Evolutionary conservation across 2,113 vertebrate genomes (phyloP), one percentile per base, ranked within the genome.

Genomic region (Silurus glanis): DNA sequence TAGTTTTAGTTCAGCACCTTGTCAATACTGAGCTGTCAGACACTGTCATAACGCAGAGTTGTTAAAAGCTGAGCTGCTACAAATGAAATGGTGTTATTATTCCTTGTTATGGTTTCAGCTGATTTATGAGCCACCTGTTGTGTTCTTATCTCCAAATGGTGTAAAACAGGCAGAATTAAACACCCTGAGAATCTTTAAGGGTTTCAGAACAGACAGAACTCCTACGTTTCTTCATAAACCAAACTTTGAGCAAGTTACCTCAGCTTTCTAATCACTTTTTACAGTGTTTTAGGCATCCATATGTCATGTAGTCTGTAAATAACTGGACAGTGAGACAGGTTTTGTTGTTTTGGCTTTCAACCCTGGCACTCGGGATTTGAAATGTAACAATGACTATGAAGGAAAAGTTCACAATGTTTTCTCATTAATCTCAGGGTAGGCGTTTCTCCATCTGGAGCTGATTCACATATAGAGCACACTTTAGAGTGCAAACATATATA

Each of bases 1-100:
- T 28, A 9, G 58, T 37, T 74, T 86, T 82, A 64, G 53, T 64
- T 69, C 55, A 79, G 55, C 62, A n/a, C 37, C 37, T 37, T 37
- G 84, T 83, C 45, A 28, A 76, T 83, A 82, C 61, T 19, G 28
- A 64, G 71, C 45, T 83, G 81, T 85, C 47, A 83, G 28, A 88
- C 82, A 67, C 17, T 16, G 8, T n/a, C 23, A 37, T 75, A 72
- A 84, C 19, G 21, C 72, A 66, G n/a, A 53, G n/a, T 67, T 67
- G 4, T n/a, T 37, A 78, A 85, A 76, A 85, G 14, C 13, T 61
- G 9, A 66, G 59, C 28, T 59, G n/a, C 28, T 23, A 59, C 16
- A 59, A 61, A 59, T 25, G 59, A 21, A 76, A 80, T 37, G 28
- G 8, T 59, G 45, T 61, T 37, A 5, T 10, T 12, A 45, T 45